Conservation (phyloP, 2,797 vertebrate species). For the Rhabdophis nuchalis region DNA sequence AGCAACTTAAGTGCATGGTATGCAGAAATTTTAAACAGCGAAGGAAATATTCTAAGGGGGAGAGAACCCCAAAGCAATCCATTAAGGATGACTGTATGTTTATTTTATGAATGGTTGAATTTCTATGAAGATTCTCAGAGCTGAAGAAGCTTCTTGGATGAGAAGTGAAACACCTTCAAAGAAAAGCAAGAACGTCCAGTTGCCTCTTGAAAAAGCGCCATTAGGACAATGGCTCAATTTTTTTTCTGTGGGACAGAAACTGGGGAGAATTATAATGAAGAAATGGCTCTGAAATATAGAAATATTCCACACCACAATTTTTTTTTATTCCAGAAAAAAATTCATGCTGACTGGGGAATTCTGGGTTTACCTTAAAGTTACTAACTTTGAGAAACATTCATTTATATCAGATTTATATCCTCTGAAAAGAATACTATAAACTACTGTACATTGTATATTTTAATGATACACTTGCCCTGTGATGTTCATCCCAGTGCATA, state of each 20-base stretch:
- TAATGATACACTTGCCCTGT: slow-evolving; percentile 24
- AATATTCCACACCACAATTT: not conserved
- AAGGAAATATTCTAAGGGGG: not conserved
- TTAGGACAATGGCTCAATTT: not conserved
- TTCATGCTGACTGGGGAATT: not conserved
- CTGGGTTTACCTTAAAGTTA: not conserved
- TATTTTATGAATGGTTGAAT: not conserved
- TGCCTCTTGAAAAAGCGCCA: not conserved
- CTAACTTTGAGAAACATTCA: not conserved
- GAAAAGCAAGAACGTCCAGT: not conserved
- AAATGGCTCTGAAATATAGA: not conserved
- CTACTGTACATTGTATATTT: not conserved
- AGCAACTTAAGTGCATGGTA: not conserved
- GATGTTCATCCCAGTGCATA: slow-evolving; percentile 19
- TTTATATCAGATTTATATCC: not conserved
- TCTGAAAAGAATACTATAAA: not conserved
- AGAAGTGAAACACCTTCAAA: not conserved
- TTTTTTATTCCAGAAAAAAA: not conserved
- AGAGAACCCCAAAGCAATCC: not conserved
- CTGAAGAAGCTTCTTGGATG: not conserved
- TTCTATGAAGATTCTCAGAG: not conserved
- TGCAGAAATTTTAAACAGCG: not conserved
- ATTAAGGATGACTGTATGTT: not conserved
- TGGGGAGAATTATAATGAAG: not conserved
- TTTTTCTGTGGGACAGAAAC: not conserved